phyloP scores from a whole-genome alignment of 2,113 vertebrate genomes.

The Peucedramus taeniatus region DNA sequence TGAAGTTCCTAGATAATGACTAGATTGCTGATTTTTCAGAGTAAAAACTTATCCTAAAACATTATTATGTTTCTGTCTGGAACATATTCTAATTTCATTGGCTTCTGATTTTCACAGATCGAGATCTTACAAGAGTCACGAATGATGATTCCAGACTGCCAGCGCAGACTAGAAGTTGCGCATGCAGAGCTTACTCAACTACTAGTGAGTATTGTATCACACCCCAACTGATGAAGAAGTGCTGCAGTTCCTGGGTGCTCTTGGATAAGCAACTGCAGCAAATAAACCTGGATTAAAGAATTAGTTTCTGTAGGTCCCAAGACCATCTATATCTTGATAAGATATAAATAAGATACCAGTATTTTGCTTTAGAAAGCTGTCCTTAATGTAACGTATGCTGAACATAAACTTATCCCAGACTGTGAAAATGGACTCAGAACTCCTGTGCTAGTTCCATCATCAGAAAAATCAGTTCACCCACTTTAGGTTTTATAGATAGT shows the following conservation, averaged over 20 bases:
- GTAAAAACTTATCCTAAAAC: not conserved
- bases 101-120: conserved; percentile 71
- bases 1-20: not conserved
- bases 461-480: not conserved
- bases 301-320: not conserved
- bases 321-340: too few relatives aligned
- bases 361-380: not conserved
- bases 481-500: not conserved
- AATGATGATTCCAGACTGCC: conserved; percentile 98
- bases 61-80: not conserved
- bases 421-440: not conserved
- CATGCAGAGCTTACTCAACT: conserved; percentile 84
- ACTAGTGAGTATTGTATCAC: conserved; percentile 78
- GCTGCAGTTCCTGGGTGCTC: not conserved
- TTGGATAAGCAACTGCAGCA: not conserved
- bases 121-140: conserved; percentile 91
- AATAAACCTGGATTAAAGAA: not conserved
- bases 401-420: not conserved
- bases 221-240: not conserved
- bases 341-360: not conserved
- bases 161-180: conserved; percentile 84
- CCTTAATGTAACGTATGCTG: not conserved
- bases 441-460: not conserved
- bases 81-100: not conserved
- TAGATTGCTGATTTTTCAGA: not conserved